Evolutionary conservation across 1,140 invertebrate genomes (phyloP), one percentile per base, ranked within the genome.

Genomic region (Grapholita molesta): DNA sequence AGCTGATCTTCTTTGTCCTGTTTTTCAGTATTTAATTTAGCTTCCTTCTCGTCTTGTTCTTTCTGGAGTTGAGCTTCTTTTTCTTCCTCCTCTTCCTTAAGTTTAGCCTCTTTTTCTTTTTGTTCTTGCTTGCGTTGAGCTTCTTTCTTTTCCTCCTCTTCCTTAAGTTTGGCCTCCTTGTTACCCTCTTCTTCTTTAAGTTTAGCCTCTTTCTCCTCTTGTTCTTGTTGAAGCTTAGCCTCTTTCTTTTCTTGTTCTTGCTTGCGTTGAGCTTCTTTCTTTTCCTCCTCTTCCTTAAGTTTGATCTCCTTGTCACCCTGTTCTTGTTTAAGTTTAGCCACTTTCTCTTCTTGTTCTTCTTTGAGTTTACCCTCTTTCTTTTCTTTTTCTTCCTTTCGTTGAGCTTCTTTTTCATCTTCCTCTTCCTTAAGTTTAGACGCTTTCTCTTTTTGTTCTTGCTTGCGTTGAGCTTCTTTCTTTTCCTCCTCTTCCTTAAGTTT

Each of bases 381-480:
- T 21, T 38, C 76, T 69, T 83, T 72, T n/a, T 23, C 64, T 66
- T 33, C 66, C 38, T 72, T 75, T 33, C 69, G 65, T 42, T 82
- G 69, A 48, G 68, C 69, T 67, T 80, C 66, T 64, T 66, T 11
- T 52, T 78, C 67, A 18, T 69, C 57, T 64, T 78, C 55, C 42
- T 68, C 67, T 25, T 35, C 66, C 74, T 77, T 67, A 48, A 12
- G 28, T 30, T 73, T 53, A 23, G 78, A 66, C 68, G 68, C 70
- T 25, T 71, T 67, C 64, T 67, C 66, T 42, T 80, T 70, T 72
- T 79, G 64, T 33, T 71, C 69, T 69, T 80, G 3, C 25, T 72
- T 65, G 15, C 52, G 28, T 61, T 73, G 6, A 52, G 15, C 24
- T 55, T 74, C 67, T 33, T 32, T 64, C 24, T 66, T 23, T 24